Conservation (phyloP, 2,888 invertebrate species). For the Dendrolimus houi region DNA sequence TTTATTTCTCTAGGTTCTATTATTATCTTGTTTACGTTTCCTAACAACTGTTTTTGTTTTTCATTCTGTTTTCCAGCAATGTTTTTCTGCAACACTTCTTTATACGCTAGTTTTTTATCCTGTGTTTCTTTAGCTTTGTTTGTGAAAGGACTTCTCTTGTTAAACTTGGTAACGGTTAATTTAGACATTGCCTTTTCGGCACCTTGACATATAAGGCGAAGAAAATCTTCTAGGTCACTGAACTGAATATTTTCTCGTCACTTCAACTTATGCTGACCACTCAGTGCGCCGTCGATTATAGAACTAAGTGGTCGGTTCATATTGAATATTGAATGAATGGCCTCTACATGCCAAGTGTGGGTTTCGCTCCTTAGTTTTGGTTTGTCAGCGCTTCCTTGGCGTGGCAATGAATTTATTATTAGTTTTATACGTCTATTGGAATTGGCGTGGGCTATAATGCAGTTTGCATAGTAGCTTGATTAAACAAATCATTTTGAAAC, state of each 20-base stretch:
- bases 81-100: slow-evolving; percentile 39
- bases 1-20: background rate
- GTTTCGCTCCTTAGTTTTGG: slow-evolving; percentile 71
- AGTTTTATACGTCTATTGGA: slow-evolving; percentile 24
- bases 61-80: slow-evolving; percentile 52
- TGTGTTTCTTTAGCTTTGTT: slow-evolving; percentile 25
- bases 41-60: slow-evolving; percentile 52
- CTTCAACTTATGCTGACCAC: slow-evolving; percentile 38
- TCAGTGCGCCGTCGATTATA: slow-evolving; percentile 42
- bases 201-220: slow-evolving; percentile 28
- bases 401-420: slow-evolving; percentile 67
- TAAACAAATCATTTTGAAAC: background rate
- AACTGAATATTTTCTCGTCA: slow-evolving; percentile 32
- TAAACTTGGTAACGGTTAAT: slow-evolving; percentile 53
- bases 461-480: slow-evolving; percentile 46
- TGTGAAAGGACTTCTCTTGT: slow-evolving; percentile 40
- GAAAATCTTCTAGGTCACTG: slow-evolving; percentile 38
- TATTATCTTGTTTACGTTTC: slow-evolving; percentile 29
- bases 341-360: slow-evolving; percentile 59
- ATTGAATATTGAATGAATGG: slow-evolving; percentile 43
- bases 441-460: slow-evolving; percentile 47
- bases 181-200: slow-evolving; percentile 49
- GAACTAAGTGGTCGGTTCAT: slow-evolving; percentile 49
- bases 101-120: slow-evolving; percentile 23
- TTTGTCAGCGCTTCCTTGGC: slow-evolving; percentile 60